Base-by-base conservation (phyloP, 2,797 vertebrate genomes). In the Oreochromis mossambicus region DNA sequence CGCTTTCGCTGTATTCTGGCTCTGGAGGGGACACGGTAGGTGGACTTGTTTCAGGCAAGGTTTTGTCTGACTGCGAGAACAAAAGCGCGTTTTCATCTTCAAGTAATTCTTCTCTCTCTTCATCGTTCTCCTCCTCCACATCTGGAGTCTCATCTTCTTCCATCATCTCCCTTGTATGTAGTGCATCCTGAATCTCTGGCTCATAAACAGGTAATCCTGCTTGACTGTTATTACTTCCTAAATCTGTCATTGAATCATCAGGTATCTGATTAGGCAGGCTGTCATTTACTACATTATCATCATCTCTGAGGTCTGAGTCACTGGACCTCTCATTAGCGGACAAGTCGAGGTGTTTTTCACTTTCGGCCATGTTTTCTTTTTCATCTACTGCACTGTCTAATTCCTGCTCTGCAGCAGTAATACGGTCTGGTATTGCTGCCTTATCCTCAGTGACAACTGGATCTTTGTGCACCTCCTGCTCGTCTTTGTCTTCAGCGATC, bases 81-180 rank as follows among this genome's bases (percentile, higher is more conserved):
- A 48, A 92, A 19, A 92, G 52, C 66, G 98, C 98, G 66, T 99
- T 99, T 95, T 99, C 98, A 92, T 99, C 98, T 92, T 98, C 98
- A 77, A 99, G 94, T 2, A 98, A 92, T 79, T 96, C 95, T 75
- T 97, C 96, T 3, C 86, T 82, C 79, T 85, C 82, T 7, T 89
- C 83, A 5, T 43, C 41, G 2, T 80, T 76, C 8, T 76, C 81
- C 1, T 92, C 70, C 1, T 94, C 93, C 2, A 10, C 41, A 73
- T 73, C 41, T 5, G 24, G 21, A 12, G 88, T 91, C 10, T 80
- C 83, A 12, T 80, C 78, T 70, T 90, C 81, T 46, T 26, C 21
- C 21, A 70, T 26, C 41, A 46, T 12, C 32, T 77, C 82, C 50
- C 94, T 91, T 84, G 82, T 75, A 36, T 73, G 34, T 7, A 24